Percentiles rank a stretch among this genome's conserved stretches.
Conservation (phyloP, 2,797 vertebrate species). For the Sparidentex hasta region DNA sequence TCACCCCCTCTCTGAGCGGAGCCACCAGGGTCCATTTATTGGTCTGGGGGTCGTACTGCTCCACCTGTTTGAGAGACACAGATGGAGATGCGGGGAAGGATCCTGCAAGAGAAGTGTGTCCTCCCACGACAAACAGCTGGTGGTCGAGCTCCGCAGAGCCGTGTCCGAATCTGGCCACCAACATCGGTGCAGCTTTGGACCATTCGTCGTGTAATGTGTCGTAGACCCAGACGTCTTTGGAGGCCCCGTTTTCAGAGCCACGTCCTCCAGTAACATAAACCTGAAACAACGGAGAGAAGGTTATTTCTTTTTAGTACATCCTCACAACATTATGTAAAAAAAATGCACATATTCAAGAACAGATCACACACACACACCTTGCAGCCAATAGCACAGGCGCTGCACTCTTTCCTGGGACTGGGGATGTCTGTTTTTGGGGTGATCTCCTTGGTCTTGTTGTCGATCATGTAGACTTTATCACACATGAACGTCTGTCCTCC, state of each 20-base stretch:
- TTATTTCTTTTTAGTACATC: neutral
- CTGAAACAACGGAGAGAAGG: conserved; percentile 44
- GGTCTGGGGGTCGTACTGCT: conserved; percentile 90
- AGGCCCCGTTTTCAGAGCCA: conserved; percentile 90
- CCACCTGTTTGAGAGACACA: conserved; percentile 91
- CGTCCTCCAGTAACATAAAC: conserved; percentile 90
- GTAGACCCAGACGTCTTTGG: conserved; percentile 92
- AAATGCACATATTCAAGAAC: neutral
- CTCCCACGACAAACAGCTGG: conserved; percentile 88
- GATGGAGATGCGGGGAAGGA: conserved; percentile 91
- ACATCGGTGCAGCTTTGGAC: conserved; percentile 90
- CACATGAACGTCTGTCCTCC: conserved; percentile 92
- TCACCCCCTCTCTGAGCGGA: conserved; percentile 90
- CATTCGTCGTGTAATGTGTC: conserved; percentile 91
- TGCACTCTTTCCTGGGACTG: conserved; percentile 91
- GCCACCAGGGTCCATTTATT: conserved; percentile 92
- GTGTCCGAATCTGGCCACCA: conserved; percentile 90
- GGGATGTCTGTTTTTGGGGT: conserved; percentile 91
- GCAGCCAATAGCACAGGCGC: conserved; percentile 90
- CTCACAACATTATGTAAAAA: neutral
- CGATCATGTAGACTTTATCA: conserved; percentile 90
- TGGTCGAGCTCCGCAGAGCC: conserved; percentile 90
- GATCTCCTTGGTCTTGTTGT: conserved; percentile 91
- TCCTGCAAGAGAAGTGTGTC: conserved; percentile 88
- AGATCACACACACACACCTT: conserved; percentile 77